Evolutionary conservation across 2,113 vertebrate genomes (phyloP), one percentile per base, ranked within the genome.

Genomic region (Crotalus tigris): DNA sequence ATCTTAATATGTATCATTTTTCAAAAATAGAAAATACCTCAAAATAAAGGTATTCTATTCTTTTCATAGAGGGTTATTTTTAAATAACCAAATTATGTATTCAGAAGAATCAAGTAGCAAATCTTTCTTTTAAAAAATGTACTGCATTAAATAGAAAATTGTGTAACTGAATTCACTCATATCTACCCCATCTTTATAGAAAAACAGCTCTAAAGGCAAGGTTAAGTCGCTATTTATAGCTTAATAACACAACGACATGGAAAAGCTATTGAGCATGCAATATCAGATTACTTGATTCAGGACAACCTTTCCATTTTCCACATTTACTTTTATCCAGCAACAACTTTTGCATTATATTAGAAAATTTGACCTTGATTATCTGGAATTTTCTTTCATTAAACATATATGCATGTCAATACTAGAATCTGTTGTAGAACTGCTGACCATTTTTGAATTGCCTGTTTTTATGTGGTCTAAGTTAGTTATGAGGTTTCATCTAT

Each of bases 1-100:
- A 92, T 57, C 89, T 88, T 92, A 95, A 91, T 87, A 94, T 89
- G 91, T 87, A 89, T 24, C 26, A 0, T 57, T 57, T 0, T 33
- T 33, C 87, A 94, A 94, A 17, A 53, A 29, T 17, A 26, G 26
- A 15, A 29, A 59, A 59, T 57, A 8, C 58, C 58, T 59, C 58
- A 59, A 26, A 59, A 64, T 29, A 29, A 64, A 64, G 24, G 12
- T 44, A 44, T 44, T 44, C 26, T 64, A 64, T 64, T 29, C 26
- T 64, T 64, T 64, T 53, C 24, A 69, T n/a, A 53, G 15, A 33
- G 9, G 46, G n/a, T 87, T 46, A 12, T 87, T 90, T 53, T 64
- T 19, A 61, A 90, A 61, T 21, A 10, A 13, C n/a, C 15, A 58
- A 23, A 29, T 53, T 26, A 53, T 21, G 51, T 1, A 54, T 13